phyloP scores from a whole-genome alignment of 1,140 invertebrate species.

The Diabrotica undecimpunctata region DNA sequence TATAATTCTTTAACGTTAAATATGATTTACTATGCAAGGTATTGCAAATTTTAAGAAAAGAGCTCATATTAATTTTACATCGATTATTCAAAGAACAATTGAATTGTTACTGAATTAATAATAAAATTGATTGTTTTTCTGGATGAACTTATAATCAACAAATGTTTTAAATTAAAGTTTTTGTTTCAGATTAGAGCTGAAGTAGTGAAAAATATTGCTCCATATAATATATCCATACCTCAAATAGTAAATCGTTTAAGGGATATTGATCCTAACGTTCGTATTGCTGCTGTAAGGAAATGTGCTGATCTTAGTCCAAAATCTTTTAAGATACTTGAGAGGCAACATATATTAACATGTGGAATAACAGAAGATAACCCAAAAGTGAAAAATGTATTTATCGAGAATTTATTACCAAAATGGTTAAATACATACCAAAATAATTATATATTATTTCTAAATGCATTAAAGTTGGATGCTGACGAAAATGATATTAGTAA shows the following conservation, averaged over 20 bases:
- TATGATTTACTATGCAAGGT: too few relatives aligned
- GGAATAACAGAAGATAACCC: constrained; percentile 65
- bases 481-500: constrained; percentile 47
- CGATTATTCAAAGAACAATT: too few relatives aligned
- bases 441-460: constrained; percentile 59
- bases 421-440: constrained; percentile 64
- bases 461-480: constrained; percentile 61
- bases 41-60: too few relatives aligned
- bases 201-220: constrained; percentile 46
- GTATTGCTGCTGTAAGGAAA: constrained; percentile 68
- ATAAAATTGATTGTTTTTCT: too few relatives aligned
- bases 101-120: too few relatives aligned
- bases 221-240: constrained; percentile 44
- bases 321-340: constrained; percentile 65
- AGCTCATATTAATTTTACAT: too few relatives aligned
- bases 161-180: not conserved
- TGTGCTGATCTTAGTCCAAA: constrained; percentile 65
- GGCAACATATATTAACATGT: constrained; percentile 60
- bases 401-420: constrained; percentile 54
- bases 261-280: constrained; percentile 50
- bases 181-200: constrained; percentile 44
- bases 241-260: constrained; percentile 31
- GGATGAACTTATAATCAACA: too few relatives aligned
- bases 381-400: constrained; percentile 49
- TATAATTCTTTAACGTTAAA: too few relatives aligned